Base-by-base conservation (phyloP, 2,797 vertebrate species). In the Cheirogaleus major region DNA sequence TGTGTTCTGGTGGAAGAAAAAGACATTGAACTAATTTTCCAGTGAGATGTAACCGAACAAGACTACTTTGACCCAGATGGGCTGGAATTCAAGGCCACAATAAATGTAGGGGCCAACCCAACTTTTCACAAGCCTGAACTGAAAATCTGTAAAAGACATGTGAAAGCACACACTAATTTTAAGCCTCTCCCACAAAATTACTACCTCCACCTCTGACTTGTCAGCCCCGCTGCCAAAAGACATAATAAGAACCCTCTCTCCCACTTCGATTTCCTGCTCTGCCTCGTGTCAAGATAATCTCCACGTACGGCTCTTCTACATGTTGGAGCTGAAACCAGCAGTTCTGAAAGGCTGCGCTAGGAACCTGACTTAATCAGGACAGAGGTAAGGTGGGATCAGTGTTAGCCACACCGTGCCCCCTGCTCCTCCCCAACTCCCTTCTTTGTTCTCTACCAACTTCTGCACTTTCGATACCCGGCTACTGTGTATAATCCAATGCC, bases 171-270 rank as follows among this genome's bases (percentile, higher is more conserved):
- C 48, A 82, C 67, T 95, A 72, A 85, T 79, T 84, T 92, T 86
- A 95, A 95, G 63, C 95, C 85, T 95, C 59, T 91, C 43, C 70
- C 45, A 92, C 88, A 61, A 96, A 95, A 96, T 97, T 92, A 82
- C 92, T 95, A 57, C 92, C 69, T 95, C 84, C 23, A 75, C 57
- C 61, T 93, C 67, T 85, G 95, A 86, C 55, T 80, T 95, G 90
- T 95, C 90, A 85, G 95, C 61, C 73, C 59, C 12, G 22, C 50
- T 93, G 94, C 95, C 92, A 70, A 87, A 69, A 92, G 80, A 82
- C 55, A 72, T 43, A 81, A 41, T 25, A 35, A 45, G n/a, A 93
- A 63, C 23, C 25, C 43, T 41, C 15, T 61, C 45, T 45, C 43
- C 70, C 23, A 43, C 73, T 43, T 93, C 50, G 30, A 41, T 82